Conservation (phyloP, 2,797 vertebrate species). For the Siniperca undulata region DNA sequence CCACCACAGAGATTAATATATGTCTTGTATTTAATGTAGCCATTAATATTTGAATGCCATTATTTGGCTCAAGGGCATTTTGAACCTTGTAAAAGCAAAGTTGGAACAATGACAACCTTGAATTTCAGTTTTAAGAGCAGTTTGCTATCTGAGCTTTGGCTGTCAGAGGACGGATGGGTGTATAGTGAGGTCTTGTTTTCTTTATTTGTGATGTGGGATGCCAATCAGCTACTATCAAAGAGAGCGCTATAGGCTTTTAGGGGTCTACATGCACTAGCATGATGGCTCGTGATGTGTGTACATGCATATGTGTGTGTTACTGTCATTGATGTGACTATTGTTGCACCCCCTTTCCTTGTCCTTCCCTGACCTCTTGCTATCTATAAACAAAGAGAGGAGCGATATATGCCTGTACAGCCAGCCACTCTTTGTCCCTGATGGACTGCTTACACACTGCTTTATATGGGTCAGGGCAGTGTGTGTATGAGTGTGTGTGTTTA, state of each 20-base stretch:
- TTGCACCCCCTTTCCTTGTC: slow-evolving; percentile 27
- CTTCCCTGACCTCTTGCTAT: slow-evolving; percentile 44
- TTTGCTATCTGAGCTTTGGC: slow-evolving; percentile 35
- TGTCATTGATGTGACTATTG: neutral
- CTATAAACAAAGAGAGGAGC: slow-evolving; percentile 61
- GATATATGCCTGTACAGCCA: slow-evolving; percentile 31
- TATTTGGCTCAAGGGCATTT: slow-evolving; percentile 51
- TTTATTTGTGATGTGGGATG: slow-evolving; percentile 42
- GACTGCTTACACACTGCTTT: slow-evolving; percentile 42
- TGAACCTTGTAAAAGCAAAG: slow-evolving; percentile 43
- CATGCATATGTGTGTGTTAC: slow-evolving; percentile 17
- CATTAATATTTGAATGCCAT: slow-evolving; percentile 68
- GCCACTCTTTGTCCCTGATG: slow-evolving; percentile 52
- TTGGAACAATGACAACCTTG: slow-evolving; percentile 35
- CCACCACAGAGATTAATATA: slow-evolving; percentile 48
- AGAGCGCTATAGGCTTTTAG: slow-evolving; percentile 29
- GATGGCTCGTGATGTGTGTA: slow-evolving; percentile 13
- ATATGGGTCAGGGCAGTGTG: slow-evolving; percentile 32
- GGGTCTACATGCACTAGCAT: neutral
- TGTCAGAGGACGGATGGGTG: slow-evolving; percentile 36
- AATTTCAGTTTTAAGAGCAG: slow-evolving; percentile 39
- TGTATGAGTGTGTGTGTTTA: neutral
- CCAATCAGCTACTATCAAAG: slow-evolving; percentile 63
- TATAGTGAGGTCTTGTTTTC: slow-evolving; percentile 31
- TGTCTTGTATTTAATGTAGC: slow-evolving; percentile 58